Evolutionary conservation across 2,888 invertebrate genomes (phyloP).

Genomic region (Eristalis arbustorum): DNA sequence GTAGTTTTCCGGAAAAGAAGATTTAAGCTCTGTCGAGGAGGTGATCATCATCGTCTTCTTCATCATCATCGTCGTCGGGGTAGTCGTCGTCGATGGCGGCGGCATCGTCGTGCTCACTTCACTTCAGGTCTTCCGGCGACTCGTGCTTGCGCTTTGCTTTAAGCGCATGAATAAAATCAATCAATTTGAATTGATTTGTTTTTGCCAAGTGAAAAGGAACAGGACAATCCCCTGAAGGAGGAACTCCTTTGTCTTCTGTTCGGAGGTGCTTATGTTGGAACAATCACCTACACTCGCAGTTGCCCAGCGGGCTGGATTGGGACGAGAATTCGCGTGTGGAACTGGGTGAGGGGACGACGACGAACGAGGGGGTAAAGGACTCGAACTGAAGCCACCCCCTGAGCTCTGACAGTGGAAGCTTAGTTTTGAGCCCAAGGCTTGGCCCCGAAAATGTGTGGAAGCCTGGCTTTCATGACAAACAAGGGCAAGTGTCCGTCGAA

Average conservation of each 20-base stretch:
- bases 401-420: too few relatives aligned
- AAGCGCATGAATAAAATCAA: conserved; percentile 58
- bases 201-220: conserved; percentile 5
- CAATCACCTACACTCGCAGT: too few relatives aligned
- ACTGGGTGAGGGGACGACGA: too few relatives aligned
- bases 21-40: conserved; percentile 45
- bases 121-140: not conserved
- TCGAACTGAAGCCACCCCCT: too few relatives aligned
- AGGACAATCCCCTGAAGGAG: not conserved
- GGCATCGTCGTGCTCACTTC: not conserved
- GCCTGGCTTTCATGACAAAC: too few relatives aligned
- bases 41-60: conserved; percentile 49
- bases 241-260: conserved; percentile 15
- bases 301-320: too few relatives aligned
- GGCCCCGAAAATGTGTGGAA: too few relatives aligned
- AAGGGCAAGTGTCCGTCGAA: too few relatives aligned
- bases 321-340: too few relatives aligned
- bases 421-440: too few relatives aligned
- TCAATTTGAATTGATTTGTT: conserved; percentile 60
- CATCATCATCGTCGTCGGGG: not conserved
- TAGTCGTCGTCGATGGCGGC: not conserved
- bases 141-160: not conserved
- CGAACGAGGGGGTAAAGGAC: too few relatives aligned
- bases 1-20: conserved; percentile 50
- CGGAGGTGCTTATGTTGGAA: not conserved